A percentile compares a stretch with the other conserved stretches of the same genome.
These are phyloP conservation scores for Onthophagus taurus DNA, from an alignment of 1,140 invertebrate genomes.

Conservation along the genomic window DNA sequence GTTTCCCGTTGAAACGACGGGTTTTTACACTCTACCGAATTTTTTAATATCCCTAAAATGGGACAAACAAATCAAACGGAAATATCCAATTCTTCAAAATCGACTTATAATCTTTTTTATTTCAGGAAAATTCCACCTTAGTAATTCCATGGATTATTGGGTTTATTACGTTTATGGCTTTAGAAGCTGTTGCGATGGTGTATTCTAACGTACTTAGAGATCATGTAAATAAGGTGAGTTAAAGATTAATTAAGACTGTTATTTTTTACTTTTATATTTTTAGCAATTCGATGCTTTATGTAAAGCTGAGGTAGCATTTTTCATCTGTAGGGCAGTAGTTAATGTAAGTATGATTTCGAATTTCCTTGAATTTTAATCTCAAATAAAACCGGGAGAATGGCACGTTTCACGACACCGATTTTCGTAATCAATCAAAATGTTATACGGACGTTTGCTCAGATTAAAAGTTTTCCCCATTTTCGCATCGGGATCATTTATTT, in stretches of 20 bases:
- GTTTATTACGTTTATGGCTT: slow-evolving; percentile 62
- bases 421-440: too few species aligned
- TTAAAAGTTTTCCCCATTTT: too few species aligned
- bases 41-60: too few species aligned
- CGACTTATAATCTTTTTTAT: too few species aligned
- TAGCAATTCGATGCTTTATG: slow-evolving; percentile 66
- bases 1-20: too few species aligned
- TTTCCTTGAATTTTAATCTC: slow-evolving; percentile 10
- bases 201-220: slow-evolving; percentile 66
- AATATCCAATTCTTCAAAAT: too few species aligned
- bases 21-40: too few species aligned
- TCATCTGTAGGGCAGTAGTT: slow-evolving; percentile 53
- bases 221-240: slow-evolving; percentile 62
- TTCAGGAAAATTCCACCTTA: slow-evolving; percentile 57
- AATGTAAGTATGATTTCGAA: slow-evolving; percentile 52
- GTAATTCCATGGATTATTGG: slow-evolving; percentile 65
- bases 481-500: too few species aligned
- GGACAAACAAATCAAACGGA: too few species aligned
- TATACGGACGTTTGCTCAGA: too few species aligned
- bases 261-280: slow-evolving; percentile 37
- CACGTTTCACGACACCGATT: too few species aligned
- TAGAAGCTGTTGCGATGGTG: slow-evolving; percentile 65
- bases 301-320: slow-evolving; percentile 63
- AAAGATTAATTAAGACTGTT: background rate
- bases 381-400: too few species aligned